Conservation (phyloP, 2,888 invertebrate genomes). For the Acanthosoma haemorrhoidale region DNA sequence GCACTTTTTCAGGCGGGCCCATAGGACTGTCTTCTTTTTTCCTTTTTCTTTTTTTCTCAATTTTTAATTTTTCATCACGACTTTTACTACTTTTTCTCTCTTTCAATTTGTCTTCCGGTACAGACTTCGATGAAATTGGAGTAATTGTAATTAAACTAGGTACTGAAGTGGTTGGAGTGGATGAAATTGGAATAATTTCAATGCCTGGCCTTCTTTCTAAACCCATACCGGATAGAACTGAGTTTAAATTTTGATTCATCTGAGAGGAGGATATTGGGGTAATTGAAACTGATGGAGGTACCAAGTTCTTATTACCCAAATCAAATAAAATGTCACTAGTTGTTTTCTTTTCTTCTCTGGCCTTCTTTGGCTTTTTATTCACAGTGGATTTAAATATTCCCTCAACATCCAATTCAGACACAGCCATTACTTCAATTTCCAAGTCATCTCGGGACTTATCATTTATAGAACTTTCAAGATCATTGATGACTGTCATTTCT, state of each 20-base stretch:
- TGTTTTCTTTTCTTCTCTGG: conserved; percentile 53
- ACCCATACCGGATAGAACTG: conserved; percentile 56
- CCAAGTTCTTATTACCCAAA: conserved; percentile 54
- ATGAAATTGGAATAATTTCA: conserved; percentile 75
- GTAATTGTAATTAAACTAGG: conserved; percentile 83
- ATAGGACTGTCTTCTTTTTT: conserved; percentile 72
- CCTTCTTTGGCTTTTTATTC: conserved; percentile 56
- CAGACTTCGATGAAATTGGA: conserved; percentile 54
- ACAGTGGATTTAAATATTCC: conserved; percentile 52
- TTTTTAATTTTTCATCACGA: conserved; percentile 48
- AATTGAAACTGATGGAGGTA: conserved; percentile 59
- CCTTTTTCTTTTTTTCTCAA: conserved; percentile 67
- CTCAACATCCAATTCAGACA: conserved; percentile 53
- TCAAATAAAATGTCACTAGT: conserved; percentile 47
- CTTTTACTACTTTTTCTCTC: conserved; percentile 46
- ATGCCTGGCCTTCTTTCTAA: conserved; percentile 69
- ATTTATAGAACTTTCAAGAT: conserved; percentile 34
- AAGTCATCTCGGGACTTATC: conserved; percentile 35
- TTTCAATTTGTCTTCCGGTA: conserved; percentile 40
- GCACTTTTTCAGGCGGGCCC: conserved; percentile 78
- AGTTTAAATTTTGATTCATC: conserved; percentile 51
- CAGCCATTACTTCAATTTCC: conserved; percentile 46
- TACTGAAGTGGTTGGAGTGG: conserved; percentile 58
- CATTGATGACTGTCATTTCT: conserved; percentile 31
- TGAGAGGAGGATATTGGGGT: conserved; percentile 51